Evolutionary conservation across 2,113 vertebrate species (phyloP).

Genomic region (Ranitomeya imitator): DNA sequence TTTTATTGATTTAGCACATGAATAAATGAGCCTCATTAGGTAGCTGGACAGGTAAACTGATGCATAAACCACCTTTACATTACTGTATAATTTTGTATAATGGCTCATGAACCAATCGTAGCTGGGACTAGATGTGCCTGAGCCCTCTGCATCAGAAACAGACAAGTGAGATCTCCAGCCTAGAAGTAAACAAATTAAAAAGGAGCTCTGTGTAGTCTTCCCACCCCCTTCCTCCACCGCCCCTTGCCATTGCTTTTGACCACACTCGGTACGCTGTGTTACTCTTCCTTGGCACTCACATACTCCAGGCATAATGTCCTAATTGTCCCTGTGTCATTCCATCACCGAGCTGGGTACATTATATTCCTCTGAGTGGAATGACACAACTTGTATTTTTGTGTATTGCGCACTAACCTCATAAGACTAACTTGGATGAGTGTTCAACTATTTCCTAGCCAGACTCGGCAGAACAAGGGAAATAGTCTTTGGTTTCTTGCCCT

Average conservation of each 20-base stretch:
- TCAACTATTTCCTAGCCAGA: not conserved
- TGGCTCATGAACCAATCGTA: not conserved
- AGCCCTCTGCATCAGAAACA: not conserved
- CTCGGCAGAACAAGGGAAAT: not conserved
- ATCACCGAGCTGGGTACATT: slow-evolving; percentile 46
- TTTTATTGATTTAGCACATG: not conserved
- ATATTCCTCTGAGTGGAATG: slow-evolving; percentile 30
- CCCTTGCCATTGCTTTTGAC: slow-evolving; percentile 41
- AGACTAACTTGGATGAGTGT: slow-evolving; percentile 2
- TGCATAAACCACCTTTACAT: not conserved
- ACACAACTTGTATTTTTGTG: slow-evolving; percentile 34
- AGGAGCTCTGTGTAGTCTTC: slow-evolving; percentile 8
- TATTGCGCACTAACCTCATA: slow-evolving; percentile 33
- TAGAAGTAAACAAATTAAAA: slow-evolving; percentile 27
- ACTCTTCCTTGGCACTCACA: slow-evolving; percentile 44
- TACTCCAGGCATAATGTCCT: slow-evolving; percentile 48
- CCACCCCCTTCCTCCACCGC: not conserved
- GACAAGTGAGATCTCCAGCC: not conserved
- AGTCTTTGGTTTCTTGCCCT: not conserved
- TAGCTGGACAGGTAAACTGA: not conserved
- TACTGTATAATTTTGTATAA: slow-evolving; percentile 7
- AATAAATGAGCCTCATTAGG: slow-evolving; percentile 12
- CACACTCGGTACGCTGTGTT: slow-evolving; percentile 45
- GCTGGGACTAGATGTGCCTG: not conserved
- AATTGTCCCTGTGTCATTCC: slow-evolving; percentile 45